These are phyloP conservation scores for Diorhabda sublineata DNA, from an alignment of 1,140 invertebrate genomes.

Conservation along the genomic window DNA sequence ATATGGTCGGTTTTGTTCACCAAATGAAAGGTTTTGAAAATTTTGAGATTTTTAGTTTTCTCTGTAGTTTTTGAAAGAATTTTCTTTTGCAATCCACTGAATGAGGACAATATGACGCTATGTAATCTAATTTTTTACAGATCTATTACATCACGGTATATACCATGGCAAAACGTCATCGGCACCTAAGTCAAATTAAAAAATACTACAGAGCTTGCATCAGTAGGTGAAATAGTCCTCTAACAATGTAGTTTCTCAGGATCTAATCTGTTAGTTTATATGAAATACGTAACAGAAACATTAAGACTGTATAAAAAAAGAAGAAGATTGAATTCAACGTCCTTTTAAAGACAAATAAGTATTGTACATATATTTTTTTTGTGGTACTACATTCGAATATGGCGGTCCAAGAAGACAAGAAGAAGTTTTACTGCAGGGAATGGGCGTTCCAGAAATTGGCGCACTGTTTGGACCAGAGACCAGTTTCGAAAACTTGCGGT, in stretches of 20 bases:
- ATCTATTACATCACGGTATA: not conserved
- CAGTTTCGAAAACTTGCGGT: constrained; percentile 72
- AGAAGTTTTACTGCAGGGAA: constrained; percentile 78
- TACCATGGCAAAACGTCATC: constrained; percentile 5
- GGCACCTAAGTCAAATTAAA: constrained; percentile 7
- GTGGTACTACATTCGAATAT: constrained; percentile 4
- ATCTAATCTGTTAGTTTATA: constrained; percentile 2
- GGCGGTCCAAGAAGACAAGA: constrained; percentile 49
- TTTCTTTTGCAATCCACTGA: no score
- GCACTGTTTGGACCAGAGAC: constrained; percentile 80
- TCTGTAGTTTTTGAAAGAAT: no score
- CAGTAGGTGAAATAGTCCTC: constrained; percentile 7
- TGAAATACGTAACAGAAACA: constrained; percentile 15
- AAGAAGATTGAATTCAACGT: constrained; percentile 20
- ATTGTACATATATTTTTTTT: constrained; percentile 13
- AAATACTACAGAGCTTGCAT: not conserved
- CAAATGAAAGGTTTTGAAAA: no score
- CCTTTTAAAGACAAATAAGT: constrained; percentile 14
- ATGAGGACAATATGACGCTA: not conserved
- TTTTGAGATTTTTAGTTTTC: no score
- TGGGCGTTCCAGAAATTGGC: constrained; percentile 95
- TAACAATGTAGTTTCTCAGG: constrained; percentile 12
- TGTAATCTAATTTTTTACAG: not conserved
- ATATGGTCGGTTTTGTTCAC: no score
- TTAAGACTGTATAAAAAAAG: constrained; percentile 29